phyloP scores from a whole-genome alignment of 1,140 invertebrate genomes.

The Drosophila sp. region DNA sequence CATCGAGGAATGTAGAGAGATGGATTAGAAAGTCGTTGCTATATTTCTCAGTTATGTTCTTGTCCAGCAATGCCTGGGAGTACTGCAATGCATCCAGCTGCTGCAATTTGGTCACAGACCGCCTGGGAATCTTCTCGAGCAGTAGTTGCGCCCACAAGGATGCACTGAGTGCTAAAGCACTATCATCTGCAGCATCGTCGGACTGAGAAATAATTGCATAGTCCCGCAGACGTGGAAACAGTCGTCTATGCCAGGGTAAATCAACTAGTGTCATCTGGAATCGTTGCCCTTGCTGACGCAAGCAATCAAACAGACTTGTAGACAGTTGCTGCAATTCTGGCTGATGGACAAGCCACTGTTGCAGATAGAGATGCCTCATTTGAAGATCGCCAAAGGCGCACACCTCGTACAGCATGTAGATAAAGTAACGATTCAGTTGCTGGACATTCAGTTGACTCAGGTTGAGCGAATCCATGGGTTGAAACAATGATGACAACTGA shows the following conservation, averaged over 20 bases:
- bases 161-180: conserved; percentile 54
- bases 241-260: conserved; percentile 76
- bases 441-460: conserved; percentile 40
- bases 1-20: conserved; percentile 51
- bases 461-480: conserved; percentile 36
- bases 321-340: conserved; percentile 33
- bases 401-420: conserved; percentile 71
- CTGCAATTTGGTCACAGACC: conserved; percentile 26
- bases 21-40: conserved; percentile 65
- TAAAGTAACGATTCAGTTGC: conserved; percentile 35
- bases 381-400: conserved; percentile 61
- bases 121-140: conserved; percentile 45
- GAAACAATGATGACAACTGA: conserved; percentile 33
- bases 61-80: conserved; percentile 63
- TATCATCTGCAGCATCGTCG: conserved; percentile 3
- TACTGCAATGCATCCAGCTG: conserved; percentile 66
- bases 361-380: conserved; percentile 62
- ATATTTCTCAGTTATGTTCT: conserved; percentile 57
- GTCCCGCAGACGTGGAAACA: conserved; percentile 72
- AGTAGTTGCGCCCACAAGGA: conserved; percentile 54
- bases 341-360: conserved; percentile 46
- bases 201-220: conserved; percentile 39
- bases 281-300: conserved; percentile 13
- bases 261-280: background rate
- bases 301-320: conserved; percentile 19